phyloP scores from a whole-genome alignment of 2,113 vertebrate genomes.

The Melanerpes formicivorus region DNA sequence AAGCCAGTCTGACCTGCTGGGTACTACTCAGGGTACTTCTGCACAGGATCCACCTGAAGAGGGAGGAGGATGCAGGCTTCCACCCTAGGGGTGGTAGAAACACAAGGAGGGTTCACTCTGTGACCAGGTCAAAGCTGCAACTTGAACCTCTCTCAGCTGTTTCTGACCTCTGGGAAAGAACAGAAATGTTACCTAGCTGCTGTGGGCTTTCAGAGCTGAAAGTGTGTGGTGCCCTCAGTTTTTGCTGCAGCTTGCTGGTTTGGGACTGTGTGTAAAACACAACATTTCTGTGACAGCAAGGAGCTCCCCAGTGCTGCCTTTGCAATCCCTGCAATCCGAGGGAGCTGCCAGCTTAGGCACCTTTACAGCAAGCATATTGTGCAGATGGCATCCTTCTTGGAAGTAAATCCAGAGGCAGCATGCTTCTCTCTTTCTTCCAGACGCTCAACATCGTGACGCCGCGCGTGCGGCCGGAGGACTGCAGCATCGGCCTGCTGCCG shows the following conservation, averaged over 20 bases:
- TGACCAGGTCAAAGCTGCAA: not conserved
- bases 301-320: not conserved
- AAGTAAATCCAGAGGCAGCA: not conserved
- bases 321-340: not conserved
- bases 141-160: not conserved
- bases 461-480: conserved; percentile 92
- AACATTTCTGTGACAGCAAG: fast-evolving
- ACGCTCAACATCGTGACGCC: conserved; percentile 98
- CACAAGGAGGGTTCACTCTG: not conserved
- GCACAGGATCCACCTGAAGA: not conserved
- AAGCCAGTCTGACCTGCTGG: not conserved
- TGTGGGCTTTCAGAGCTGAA: not conserved
- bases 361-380: fast-evolving
- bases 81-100: not conserved
- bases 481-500: conserved; percentile 94
- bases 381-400: not conserved
- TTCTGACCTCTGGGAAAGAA: not conserved
- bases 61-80: not conserved
- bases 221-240: not conserved
- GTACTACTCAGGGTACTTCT: not conserved
- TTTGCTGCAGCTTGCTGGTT: not conserved
- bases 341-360: not conserved
- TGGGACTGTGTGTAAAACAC: not conserved
- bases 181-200: not conserved
- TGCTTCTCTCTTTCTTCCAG: conserved; percentile 59